Conservation (phyloP, 2,113 vertebrate genomes). For the Ceratotherium simum region DNA sequence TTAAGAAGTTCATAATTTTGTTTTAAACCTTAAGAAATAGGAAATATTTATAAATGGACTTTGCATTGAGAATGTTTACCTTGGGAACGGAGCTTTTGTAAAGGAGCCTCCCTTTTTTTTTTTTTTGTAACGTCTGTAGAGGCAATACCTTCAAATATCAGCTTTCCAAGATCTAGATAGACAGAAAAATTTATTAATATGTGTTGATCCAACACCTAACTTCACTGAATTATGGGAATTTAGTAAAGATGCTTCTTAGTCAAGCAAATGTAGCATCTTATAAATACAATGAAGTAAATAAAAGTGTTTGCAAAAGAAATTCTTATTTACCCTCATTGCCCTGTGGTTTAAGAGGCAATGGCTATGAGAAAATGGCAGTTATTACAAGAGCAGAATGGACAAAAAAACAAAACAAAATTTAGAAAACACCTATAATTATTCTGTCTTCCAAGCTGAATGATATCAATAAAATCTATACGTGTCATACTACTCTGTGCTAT, state of each 20-base stretch:
- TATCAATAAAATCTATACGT: not conserved
- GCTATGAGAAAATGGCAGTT: not conserved
- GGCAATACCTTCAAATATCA: not conserved
- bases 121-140: not conserved
- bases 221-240: not conserved
- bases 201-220: not conserved
- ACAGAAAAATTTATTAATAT: not conserved
- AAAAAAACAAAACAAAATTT: not conserved
- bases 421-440: not conserved
- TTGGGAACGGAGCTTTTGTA: not conserved
- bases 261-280: not conserved
- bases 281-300: not conserved
- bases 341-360: not conserved
- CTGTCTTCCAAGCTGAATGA: not conserved
- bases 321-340: not conserved
- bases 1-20: slow-evolving; percentile 1
- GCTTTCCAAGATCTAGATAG: slow-evolving; percentile 12
- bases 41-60: not conserved
- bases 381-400: not conserved
- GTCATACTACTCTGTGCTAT: not conserved
- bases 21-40: not conserved
- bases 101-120: not conserved
- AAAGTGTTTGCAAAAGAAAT: not conserved
- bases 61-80: not conserved
- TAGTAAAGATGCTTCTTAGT: not conserved